Conservation (phyloP, 2,888 invertebrate species). For the Serrognathus titanus region DNA sequence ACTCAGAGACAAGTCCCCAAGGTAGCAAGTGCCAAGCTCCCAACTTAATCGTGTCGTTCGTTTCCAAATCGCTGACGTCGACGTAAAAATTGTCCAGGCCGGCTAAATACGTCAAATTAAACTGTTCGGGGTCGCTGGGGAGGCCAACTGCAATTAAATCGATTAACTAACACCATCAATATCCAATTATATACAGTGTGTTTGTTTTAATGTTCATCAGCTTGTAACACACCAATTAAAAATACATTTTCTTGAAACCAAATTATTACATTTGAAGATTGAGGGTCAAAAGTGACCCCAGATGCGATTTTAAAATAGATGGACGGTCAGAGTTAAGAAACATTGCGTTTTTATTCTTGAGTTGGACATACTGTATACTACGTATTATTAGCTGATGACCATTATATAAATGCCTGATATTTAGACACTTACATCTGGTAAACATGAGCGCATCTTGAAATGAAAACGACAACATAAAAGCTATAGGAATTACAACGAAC, state of each 20-base stretch:
- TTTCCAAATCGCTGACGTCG: conserved; percentile 36
- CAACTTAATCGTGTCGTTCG: conserved; percentile 51
- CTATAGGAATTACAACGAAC: conserved; percentile 62
- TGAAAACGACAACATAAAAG: conserved; percentile 66
- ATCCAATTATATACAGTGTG: too few species aligned
- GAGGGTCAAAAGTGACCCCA: too few species aligned
- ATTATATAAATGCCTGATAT: neutral
- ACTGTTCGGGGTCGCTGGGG: conserved; percentile 26
- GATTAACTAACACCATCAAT: too few species aligned
- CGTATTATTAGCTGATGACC: too few species aligned
- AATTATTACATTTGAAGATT: too few species aligned
- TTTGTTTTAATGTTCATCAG: too few species aligned
- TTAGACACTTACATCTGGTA: conserved; percentile 40
- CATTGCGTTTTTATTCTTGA: too few species aligned
- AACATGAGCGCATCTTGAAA: conserved; percentile 58
- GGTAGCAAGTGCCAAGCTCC: conserved; percentile 76
- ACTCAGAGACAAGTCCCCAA: conserved; percentile 43
- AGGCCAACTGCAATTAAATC: conserved; percentile 26
- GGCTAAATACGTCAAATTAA: conserved; percentile 46
- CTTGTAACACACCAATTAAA: too few species aligned
- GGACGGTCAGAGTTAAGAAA: too few species aligned
- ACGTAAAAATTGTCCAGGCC: conserved; percentile 69
- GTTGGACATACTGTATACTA: too few species aligned
- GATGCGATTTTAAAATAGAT: too few species aligned
- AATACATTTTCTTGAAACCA: too few species aligned